phyloP scores from a whole-genome alignment of 2,113 vertebrate genomes.

The Hystrix cristata region DNA sequence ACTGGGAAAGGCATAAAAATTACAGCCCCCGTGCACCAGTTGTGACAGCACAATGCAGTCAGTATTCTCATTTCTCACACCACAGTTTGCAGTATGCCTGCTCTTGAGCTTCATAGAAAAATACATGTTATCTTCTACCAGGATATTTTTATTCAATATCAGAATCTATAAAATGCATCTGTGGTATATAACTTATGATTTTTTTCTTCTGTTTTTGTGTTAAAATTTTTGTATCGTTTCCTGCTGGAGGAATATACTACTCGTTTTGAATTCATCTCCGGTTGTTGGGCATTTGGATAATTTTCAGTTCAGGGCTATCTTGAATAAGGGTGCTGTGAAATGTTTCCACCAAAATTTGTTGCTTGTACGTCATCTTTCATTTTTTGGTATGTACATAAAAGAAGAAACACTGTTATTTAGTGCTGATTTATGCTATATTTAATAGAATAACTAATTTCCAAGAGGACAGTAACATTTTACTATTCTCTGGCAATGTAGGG shows the following conservation, averaged over 20 bases:
- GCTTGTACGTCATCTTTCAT: not conserved
- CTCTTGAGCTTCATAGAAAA: not conserved
- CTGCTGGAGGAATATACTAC: not conserved
- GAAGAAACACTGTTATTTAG: not conserved
- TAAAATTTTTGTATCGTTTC: not conserved
- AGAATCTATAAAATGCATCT: not conserved
- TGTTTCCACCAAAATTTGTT: not conserved
- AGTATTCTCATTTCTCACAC: not conserved
- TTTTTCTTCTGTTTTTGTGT: not conserved
- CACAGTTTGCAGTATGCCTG: not conserved
- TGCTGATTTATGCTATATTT: not conserved
- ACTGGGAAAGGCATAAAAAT: not conserved
- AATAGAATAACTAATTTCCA: not conserved
- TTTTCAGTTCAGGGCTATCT: not conserved
- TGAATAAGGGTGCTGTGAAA: not conserved
- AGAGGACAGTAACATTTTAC: not conserved
- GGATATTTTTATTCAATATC: not conserved
- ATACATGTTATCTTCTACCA: not conserved
- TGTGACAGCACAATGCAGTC: not conserved
- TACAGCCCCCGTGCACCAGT: fast-evolving
- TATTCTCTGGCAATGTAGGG: not conserved
- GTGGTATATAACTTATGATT: not conserved
- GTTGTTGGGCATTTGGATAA: not conserved
- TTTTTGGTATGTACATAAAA: not conserved
- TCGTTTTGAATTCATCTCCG: not conserved